phyloP scores from a whole-genome alignment of 2,113 vertebrate species.

The Thymallus thymallus region DNA sequence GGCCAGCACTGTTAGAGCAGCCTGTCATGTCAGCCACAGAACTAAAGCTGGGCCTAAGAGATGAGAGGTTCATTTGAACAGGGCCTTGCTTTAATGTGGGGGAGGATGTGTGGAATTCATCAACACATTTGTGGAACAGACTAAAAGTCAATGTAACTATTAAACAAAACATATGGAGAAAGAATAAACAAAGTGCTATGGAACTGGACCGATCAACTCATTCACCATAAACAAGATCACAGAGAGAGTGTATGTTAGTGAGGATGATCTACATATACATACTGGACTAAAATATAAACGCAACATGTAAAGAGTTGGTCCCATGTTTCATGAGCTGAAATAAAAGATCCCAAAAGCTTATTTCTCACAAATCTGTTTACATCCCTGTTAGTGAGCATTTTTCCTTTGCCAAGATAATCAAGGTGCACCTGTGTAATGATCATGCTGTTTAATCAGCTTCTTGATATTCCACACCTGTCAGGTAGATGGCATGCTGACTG shows the following conservation, averaged over 20 bases:
- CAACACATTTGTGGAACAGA: background rate
- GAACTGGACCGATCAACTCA: background rate
- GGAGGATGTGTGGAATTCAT: conserved; percentile 1
- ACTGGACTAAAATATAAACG: too few species aligned
- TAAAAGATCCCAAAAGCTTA: too few species aligned
- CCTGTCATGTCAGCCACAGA: background rate
- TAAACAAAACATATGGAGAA: background rate
- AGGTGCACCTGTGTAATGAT: too few species aligned
- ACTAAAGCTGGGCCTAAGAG: background rate
- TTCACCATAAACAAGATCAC: conserved; percentile 30
- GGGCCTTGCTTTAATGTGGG: conserved; percentile 30
- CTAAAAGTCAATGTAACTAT: too few species aligned
- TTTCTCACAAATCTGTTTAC: too few species aligned
- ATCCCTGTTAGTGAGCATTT: too few species aligned
- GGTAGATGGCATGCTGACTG: too few species aligned
- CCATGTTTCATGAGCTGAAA: too few species aligned
- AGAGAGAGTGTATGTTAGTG: conserved; percentile 20
- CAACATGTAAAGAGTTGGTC: too few species aligned
- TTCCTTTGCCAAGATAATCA: too few species aligned
- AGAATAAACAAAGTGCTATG: background rate
- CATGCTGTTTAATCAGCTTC: too few species aligned
- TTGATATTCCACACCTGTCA: too few species aligned
- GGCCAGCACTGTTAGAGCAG: conserved; percentile 2
- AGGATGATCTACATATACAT: background rate
- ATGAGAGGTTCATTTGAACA: conserved; percentile 31